phyloP scores from a whole-genome alignment of 2,888 invertebrate genomes.

The Molanna angustata region DNA sequence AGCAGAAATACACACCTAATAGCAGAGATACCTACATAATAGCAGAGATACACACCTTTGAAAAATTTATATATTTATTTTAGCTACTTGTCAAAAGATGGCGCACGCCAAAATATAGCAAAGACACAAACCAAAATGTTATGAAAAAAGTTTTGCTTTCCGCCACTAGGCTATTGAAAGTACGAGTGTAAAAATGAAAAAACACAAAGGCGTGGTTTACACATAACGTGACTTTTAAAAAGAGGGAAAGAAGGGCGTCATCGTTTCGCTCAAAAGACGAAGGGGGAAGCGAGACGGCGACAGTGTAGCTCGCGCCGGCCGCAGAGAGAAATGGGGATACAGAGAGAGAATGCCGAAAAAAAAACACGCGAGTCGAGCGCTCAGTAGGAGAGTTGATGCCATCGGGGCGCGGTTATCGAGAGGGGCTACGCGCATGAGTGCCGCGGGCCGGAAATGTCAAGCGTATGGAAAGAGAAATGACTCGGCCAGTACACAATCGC shows the following conservation, averaged over 20 bases:
- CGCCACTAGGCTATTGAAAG: not conserved
- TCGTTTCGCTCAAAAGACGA: slow-evolving; percentile 19
- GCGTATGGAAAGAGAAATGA: slow-evolving; percentile 17
- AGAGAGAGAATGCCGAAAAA: slow-evolving; percentile 23
- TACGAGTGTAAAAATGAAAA: slow-evolving; percentile 25
- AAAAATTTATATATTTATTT: too few relatives aligned
- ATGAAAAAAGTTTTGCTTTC: too few relatives aligned
- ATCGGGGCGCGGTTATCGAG: slow-evolving; percentile 25
- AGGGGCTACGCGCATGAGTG: slow-evolving; percentile 21
- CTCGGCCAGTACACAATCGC: slow-evolving; percentile 18
- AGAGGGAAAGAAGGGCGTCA: slow-evolving; percentile 31
- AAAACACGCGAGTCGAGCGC: slow-evolving; percentile 18
- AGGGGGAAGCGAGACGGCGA: slow-evolving; percentile 20
- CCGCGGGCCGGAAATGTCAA: slow-evolving; percentile 16
- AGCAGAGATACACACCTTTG: too few relatives aligned
- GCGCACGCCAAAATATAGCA: not conserved
- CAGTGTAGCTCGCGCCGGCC: slow-evolving; percentile 9
- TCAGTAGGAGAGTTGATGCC: slow-evolving; percentile 26
- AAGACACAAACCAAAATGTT: slow-evolving; percentile 14
- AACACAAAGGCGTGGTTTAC: slow-evolving; percentile 32
- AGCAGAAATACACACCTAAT: too few relatives aligned
- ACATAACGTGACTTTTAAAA: slow-evolving; percentile 27
- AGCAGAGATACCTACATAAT: too few relatives aligned
- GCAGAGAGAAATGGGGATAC: slow-evolving; percentile 25
- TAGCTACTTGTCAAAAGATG: slow-evolving; percentile 12